These are phyloP conservation scores for Dioctria linearis DNA, from an alignment of 2,888 invertebrate genomes.

Conservation along the genomic window DNA sequence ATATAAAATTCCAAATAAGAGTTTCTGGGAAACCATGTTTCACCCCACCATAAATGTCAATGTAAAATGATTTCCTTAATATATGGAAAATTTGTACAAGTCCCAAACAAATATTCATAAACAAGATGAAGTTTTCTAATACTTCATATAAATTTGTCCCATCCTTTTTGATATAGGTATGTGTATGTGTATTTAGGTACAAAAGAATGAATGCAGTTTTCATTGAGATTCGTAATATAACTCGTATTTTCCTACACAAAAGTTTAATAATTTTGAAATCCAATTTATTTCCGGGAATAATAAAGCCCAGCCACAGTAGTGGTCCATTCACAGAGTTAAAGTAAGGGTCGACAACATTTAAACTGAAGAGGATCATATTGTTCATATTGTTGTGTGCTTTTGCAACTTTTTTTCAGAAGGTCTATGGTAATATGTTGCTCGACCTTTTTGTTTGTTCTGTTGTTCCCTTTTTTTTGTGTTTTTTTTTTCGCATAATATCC, in stretches of 20 bases:
- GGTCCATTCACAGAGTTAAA: no score
- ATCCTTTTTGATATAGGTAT: no score
- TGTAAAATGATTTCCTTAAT: no score
- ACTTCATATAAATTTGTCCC: no score
- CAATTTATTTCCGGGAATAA: slow-evolving; percentile 15
- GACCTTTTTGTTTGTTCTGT: not conserved
- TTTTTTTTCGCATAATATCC: slow-evolving; percentile 1
- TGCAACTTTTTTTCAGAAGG: not conserved
- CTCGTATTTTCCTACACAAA: not conserved
- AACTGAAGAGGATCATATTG: no score
- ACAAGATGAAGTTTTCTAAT: no score
- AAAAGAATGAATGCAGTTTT: not conserved
- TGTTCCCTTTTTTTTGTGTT: slow-evolving; percentile 2
- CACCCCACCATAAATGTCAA: no score
- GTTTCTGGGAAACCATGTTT: no score
- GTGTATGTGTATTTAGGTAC: not conserved
- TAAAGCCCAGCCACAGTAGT: not conserved
- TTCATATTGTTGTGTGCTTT: not conserved
- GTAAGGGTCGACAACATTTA: no score
- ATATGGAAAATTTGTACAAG: no score
- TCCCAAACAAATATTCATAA: no score
- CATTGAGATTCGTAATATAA: not conserved
- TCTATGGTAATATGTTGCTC: not conserved
- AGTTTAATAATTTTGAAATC: slow-evolving; percentile 37
- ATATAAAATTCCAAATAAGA: no score